Evolutionary conservation across 2,113 vertebrate species (phyloP), one percentile per base, ranked within the genome.

Genomic region (Cyprinodon brontotheroides): DNA sequence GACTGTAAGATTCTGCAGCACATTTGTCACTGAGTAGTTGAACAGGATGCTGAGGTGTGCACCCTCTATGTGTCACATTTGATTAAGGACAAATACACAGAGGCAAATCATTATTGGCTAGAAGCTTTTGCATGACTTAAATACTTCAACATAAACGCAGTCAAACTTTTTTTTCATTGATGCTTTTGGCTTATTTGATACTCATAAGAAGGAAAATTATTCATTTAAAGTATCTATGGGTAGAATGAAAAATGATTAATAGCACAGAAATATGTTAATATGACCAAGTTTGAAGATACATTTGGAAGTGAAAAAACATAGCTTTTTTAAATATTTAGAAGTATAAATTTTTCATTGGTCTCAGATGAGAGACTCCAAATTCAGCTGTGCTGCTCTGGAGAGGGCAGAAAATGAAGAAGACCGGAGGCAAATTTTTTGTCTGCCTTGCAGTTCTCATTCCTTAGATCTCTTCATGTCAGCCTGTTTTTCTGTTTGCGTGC

Each of bases 11-110:
- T 75, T 75, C 48, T 64, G 78, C 1, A 41, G 65, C 14, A 62
- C 80, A 85, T 92, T 92, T 93, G 86, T 92, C 88, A 91, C 82
- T 84, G 81, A 90, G 84, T 83, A 68, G 77, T 86, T 82, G 79
- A 72, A 53, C 60, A 57, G 62, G 79, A 81, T 92, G 90, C 91
- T 88, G 89, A 89, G 77, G 41, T 86, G 13, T 76, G 85, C 85
- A 13, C 45, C 87, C 84, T 82, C 72, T 67, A 41, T 70, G 73
- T 86, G 74, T 89, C 77, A 78, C 81, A 77, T 88, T 89, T 77
- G 63, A 48, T 84, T 69, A 29, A 10, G 66, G 66, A 65, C 74
- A 50, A 69, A 75, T 75, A 59, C 5, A 29, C 86, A 61, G 57
- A 57, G 67, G 40, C 70, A 77, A 75, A 65, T 72, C 77, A 75